Evolutionary conservation across 1,140 invertebrate genomes (phyloP), one percentile per base, ranked within the genome.

Genomic region (Caenorhabditis inopinata): DNA sequence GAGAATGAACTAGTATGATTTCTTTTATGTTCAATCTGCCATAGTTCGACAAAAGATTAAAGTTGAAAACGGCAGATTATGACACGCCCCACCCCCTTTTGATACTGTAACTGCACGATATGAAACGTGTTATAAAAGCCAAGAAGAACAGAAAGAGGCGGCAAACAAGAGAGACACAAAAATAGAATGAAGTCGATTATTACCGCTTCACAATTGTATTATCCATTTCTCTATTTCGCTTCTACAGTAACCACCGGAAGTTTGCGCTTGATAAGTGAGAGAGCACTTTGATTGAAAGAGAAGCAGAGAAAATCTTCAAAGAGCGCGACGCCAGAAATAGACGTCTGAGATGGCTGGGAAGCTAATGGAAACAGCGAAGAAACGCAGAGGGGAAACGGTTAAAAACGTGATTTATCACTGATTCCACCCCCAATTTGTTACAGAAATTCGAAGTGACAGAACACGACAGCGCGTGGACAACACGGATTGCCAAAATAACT

Each of bases 391-490:
- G 1, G 58, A 68, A 68, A 68, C 58, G 32, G 27, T 32, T 12
- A 58, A 68, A 68, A 68, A 68, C 58, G 58, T 68, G 58, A 68
- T 68, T 68, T 42, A 68, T 68, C 58, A 68, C 58, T 21, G 58
- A 68, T 68, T 38, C 38, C 3, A 38, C 32, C 18, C n/a, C n/a
- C n/a, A 38, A 21, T 68, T 68, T 14, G 38, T 9, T n/a, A 68
- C 21, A 3, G 58, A 68, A 68, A 68, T 68, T 68, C 32, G 58
- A 68, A 16, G 11, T 38, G 58, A 68, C 58, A 68, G 38, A n/a
- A n/a, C n/a, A 29, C 38, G 38, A 42, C 38, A 42, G 14, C 38
- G 38, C 14, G 38, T 14, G 38, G 38, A 42, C 6, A 14, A 42
- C 38, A 42, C 38, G 14, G 38, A 42, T 42, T 5, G 14, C 6